Evolutionary conservation across 2,888 invertebrate genomes (phyloP).

Genomic region (Ectemnius continuus): DNA sequence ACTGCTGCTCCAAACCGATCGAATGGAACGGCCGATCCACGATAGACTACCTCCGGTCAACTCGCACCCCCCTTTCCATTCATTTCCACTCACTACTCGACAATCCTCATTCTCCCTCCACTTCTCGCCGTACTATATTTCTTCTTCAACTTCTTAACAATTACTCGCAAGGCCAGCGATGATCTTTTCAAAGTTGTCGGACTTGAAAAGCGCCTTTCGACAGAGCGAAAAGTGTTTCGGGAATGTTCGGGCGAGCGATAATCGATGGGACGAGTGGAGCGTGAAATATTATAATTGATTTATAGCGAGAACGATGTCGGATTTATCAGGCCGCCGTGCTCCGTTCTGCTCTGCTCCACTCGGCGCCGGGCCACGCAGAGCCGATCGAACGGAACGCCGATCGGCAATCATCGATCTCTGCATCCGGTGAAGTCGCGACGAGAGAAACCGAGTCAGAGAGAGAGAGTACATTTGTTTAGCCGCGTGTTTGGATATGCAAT

Average conservation of each 20-base stretch:
- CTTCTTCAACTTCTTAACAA: too few species aligned
- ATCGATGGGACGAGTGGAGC: slow-evolving; percentile 76
- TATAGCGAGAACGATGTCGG: slow-evolving; percentile 70
- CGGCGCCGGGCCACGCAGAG: slow-evolving; percentile 44
- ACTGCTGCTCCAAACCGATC: slow-evolving; percentile 37
- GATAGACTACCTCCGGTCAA: slow-evolving; percentile 48
- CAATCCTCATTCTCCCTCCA: neutral
- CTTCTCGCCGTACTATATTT: neutral
- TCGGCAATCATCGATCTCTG: slow-evolving; percentile 39
- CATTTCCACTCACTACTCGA: slow-evolving; percentile 13
- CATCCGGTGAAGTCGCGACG: slow-evolving; percentile 55
- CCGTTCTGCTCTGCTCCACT: slow-evolving; percentile 47
- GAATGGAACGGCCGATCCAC: slow-evolving; percentile 46
- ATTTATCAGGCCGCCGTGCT: slow-evolving; percentile 71
- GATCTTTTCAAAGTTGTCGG: too few species aligned
- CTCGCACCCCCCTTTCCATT: slow-evolving; percentile 31
- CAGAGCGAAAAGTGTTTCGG: slow-evolving; percentile 19
- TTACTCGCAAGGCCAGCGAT: too few species aligned
- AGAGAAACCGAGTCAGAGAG: neutral
- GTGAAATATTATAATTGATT: slow-evolving; percentile 79
- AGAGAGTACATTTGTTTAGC: slow-evolving; percentile 50
- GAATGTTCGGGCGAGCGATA: slow-evolving; percentile 70
- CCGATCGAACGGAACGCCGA: slow-evolving; percentile 63
- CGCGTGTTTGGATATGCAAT: slow-evolving; percentile 51
- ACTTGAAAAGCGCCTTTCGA: neutral